Conservation (phyloP, 2,797 vertebrate genomes). For the Phoebastria nigripes region DNA sequence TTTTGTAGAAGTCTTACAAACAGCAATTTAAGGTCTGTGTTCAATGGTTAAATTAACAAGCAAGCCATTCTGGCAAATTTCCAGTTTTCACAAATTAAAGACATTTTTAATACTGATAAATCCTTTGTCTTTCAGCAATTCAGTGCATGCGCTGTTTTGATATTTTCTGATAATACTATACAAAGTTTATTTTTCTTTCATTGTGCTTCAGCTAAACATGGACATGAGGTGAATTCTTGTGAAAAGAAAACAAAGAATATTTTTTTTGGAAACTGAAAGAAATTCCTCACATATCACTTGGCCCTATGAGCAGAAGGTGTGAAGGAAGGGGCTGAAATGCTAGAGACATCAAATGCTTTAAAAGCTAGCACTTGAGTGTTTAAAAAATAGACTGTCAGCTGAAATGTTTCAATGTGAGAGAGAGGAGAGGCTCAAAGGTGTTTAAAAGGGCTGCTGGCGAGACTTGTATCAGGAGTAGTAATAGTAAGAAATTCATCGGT, state of each 20-base stretch:
- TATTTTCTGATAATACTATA: neutral
- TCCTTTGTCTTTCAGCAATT: conserved; percentile 13
- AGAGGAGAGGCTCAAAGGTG: conserved; percentile 51
- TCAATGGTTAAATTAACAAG: conserved; percentile 2
- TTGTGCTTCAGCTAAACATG: neutral
- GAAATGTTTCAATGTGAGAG: conserved; percentile 49
- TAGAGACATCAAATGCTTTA: conserved; percentile 58
- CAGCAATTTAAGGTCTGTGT: neutral
- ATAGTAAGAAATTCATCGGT: conserved; percentile 3
- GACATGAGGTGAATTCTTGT: neutral
- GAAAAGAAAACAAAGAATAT: conserved; percentile 43
- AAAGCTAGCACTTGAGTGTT: conserved; percentile 37
- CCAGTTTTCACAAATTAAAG: conserved; percentile 26
- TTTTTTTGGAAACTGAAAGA: conserved; percentile 26
- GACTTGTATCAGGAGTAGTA: neutral
- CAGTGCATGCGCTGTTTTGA: neutral
- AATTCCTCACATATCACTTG: conserved; percentile 33
- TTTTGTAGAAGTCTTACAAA: neutral
- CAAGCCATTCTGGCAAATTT: conserved; percentile 4
- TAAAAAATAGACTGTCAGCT: conserved; percentile 61
- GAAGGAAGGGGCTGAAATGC: conserved; percentile 51
- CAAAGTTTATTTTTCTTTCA: conserved; percentile 25
- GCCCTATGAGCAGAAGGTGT: conserved; percentile 44
- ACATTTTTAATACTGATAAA: neutral
- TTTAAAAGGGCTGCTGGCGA: conserved; percentile 46